Percentiles rank a stretch among this genome's conserved stretches.
Evolutionary conservation across 2,888 invertebrate species (phyloP).

Genomic region (Polylopha cassiicola): DNA sequence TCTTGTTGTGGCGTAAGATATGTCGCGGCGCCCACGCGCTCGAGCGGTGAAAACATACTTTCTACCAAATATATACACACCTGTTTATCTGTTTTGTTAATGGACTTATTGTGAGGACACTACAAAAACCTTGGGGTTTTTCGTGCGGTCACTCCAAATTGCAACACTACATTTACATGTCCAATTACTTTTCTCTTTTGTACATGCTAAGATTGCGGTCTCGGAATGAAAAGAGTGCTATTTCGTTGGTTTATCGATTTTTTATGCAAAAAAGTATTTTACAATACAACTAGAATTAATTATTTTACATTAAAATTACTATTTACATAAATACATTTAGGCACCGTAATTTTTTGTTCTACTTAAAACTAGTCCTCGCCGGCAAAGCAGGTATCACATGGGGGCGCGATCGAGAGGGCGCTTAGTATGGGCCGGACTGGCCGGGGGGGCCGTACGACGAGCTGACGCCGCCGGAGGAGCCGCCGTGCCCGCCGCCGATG

Average conservation of each 20-base stretch:
- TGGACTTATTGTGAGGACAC: conserved; percentile 37
- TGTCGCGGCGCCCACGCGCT: conserved; percentile 45
- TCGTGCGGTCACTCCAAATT: conserved; percentile 25
- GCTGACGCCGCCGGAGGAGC: conserved; percentile 66
- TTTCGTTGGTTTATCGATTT: conserved; percentile 54
- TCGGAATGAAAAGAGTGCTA: conserved; percentile 30
- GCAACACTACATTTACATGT: conserved; percentile 23
- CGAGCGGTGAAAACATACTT: conserved; percentile 63
- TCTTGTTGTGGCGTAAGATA: conserved; percentile 49
- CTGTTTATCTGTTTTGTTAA: conserved; percentile 41
- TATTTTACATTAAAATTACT: conserved; percentile 75
- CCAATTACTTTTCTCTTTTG: conserved; percentile 26
- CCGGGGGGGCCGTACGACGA: conserved; percentile 81
- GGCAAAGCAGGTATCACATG: conserved; percentile 74
- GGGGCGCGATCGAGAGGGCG: conserved; percentile 48
- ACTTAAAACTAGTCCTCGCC: conserved; percentile 73
- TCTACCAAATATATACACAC: conserved; percentile 56
- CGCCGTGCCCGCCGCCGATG: conserved; percentile 43
- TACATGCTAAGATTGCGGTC: not conserved
- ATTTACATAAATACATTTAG: conserved; percentile 79
- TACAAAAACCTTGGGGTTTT: conserved; percentile 32
- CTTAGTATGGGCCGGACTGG: conserved; percentile 82
- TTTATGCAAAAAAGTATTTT: conserved; percentile 73
- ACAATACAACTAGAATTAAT: conserved; percentile 74
- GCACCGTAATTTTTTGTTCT: conserved; percentile 77